Evolutionary conservation across 1,140 invertebrate genomes (phyloP).

Genomic region (Drosophila watanabei): DNA sequence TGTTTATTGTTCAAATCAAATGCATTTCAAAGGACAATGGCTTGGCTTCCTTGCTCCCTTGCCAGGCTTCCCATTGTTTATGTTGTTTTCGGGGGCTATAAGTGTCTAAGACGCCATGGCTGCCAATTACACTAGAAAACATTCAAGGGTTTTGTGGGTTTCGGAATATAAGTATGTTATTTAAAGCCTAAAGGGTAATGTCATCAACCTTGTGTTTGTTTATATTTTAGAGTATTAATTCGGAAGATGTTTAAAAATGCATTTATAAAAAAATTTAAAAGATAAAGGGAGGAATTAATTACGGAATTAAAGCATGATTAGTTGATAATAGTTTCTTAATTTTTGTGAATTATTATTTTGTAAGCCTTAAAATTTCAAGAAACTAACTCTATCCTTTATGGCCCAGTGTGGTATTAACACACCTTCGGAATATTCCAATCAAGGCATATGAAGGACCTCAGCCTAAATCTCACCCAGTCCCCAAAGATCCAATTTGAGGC

Average conservation of each 20-base stretch:
- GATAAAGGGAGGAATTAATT: neutral
- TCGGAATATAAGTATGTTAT: neutral
- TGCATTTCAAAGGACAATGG: slow-evolving; percentile 1
- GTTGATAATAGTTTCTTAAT: neutral
- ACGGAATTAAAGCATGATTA: neutral
- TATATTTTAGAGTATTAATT: neutral
- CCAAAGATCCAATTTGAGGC: neutral
- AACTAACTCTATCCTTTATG: too few relatives aligned
- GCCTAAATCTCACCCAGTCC: neutral
- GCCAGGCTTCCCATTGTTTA: neutral
- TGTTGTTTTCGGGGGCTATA: neutral
- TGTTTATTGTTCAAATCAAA: neutral
- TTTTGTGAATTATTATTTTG: too few relatives aligned
- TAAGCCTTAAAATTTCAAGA: neutral
- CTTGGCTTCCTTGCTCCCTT: neutral
- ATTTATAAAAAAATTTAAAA: neutral
- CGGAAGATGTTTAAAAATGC: neutral
- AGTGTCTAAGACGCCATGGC: neutral
- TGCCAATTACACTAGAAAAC: slow-evolving; percentile 3
- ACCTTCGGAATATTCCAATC: neutral
- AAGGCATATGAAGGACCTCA: neutral
- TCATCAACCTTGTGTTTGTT: neutral
- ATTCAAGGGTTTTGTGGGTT: neutral
- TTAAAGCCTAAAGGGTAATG: neutral
- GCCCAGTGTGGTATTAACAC: neutral